These are phyloP conservation scores for Mionectes macconnelli DNA, from an alignment of 2,113 vertebrate species.

Conservation along the genomic window DNA sequence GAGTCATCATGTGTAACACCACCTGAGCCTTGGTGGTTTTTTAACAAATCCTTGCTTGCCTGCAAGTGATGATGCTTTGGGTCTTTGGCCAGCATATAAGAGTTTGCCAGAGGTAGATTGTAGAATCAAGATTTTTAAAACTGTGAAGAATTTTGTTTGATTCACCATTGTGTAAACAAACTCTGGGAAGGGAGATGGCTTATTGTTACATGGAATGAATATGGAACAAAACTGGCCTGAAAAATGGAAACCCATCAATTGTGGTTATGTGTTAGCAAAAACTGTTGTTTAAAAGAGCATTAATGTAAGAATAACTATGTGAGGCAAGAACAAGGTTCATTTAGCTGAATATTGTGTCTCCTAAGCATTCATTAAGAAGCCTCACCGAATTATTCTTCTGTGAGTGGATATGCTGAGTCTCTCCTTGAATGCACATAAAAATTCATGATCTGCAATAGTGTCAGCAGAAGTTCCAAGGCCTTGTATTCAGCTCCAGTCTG, in stretches of 20 bases:
- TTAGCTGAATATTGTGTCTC: background rate
- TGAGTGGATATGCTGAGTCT: background rate
- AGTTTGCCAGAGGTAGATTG: background rate
- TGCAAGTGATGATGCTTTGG: background rate
- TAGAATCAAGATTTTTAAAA: background rate
- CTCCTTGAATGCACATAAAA: background rate
- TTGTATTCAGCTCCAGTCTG: background rate
- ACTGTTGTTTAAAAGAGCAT: background rate
- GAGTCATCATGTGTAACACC: background rate
- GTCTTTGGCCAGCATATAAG: background rate
- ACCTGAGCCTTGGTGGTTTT: background rate
- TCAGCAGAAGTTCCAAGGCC: background rate
- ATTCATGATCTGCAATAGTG: background rate
- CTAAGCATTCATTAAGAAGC: background rate
- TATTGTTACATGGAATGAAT: background rate
- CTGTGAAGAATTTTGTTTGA: background rate
- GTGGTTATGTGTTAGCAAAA: background rate
- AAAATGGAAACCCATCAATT: background rate
- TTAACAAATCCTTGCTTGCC: background rate
- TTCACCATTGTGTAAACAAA: background rate
- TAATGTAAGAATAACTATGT: background rate
- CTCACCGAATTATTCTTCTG: background rate
- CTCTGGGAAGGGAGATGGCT: background rate
- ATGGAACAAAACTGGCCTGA: background rate
- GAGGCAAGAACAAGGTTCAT: background rate